Conservation (phyloP, 2,888 invertebrate genomes). For the Pharmacophagus antenor region DNA sequence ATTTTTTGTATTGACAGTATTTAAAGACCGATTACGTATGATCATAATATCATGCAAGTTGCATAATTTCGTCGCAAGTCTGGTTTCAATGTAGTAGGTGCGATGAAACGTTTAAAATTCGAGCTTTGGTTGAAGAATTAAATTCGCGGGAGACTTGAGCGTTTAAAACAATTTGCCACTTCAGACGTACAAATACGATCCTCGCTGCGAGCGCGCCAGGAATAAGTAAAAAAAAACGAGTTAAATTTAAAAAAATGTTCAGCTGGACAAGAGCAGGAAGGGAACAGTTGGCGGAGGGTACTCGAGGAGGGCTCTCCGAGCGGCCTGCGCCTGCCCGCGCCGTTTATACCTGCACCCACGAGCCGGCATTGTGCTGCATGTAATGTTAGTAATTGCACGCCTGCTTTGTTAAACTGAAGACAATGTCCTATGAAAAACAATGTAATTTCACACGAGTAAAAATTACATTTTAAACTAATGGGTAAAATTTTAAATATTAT, state of each 20-base stretch:
- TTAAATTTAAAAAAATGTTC: constrained; percentile 58
- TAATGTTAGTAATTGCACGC: constrained; percentile 26
- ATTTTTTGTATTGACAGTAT: no score
- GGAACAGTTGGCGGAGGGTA: constrained; percentile 66
- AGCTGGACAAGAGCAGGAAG: constrained; percentile 51
- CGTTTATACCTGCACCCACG: constrained; percentile 57
- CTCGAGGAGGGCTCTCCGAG: constrained; percentile 56
- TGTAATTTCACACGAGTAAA: neutral
- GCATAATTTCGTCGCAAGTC: neutral
- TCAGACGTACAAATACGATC: constrained; percentile 28
- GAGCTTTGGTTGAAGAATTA: constrained; percentile 13
- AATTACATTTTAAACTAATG: neutral
- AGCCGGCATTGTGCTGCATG: constrained; percentile 34
- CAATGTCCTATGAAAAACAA: neutral
- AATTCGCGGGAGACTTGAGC: constrained; percentile 7
- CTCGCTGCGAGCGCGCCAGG: constrained; percentile 34
- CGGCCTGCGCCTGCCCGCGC: constrained; percentile 50
- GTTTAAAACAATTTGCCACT: constrained; percentile 29
- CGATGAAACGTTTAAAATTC: neutral
- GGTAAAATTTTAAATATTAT: neutral
- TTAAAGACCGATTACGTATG: no score
- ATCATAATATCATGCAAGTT: no score
- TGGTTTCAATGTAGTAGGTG: neutral
- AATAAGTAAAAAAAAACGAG: constrained; percentile 53
- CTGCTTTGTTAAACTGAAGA: constrained; percentile 35